Evolutionary conservation across 2,888 invertebrate species (phyloP).

Genomic region (Clitarchus hookeri): DNA sequence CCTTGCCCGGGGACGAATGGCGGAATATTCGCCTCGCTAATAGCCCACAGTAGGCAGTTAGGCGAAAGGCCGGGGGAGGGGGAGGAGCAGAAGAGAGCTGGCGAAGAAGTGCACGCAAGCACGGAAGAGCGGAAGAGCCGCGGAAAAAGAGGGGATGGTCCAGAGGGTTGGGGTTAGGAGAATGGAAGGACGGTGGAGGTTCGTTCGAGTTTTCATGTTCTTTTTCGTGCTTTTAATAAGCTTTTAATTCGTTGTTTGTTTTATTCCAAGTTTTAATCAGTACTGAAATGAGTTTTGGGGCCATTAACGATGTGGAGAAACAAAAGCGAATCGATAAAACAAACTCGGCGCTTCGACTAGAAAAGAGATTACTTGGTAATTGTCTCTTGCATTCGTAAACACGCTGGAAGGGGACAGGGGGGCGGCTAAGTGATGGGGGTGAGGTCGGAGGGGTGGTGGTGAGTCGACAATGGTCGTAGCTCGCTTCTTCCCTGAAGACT

Average conservation of each 20-base stretch:
- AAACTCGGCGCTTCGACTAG: slow-evolving; percentile 42
- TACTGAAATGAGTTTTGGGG: slow-evolving; percentile 45
- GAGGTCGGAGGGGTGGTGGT: background rate
- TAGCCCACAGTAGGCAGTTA: no score
- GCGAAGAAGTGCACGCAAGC: background rate
- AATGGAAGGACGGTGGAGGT: slow-evolving; percentile 20
- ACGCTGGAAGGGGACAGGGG: slow-evolving; percentile 30
- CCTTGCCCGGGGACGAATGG: no score
- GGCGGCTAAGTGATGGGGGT: background rate
- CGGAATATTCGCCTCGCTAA: no score
- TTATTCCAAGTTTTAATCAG: slow-evolving; percentile 46
- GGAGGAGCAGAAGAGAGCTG: background rate
- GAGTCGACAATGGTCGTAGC: background rate
- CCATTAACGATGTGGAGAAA: slow-evolving; percentile 46
- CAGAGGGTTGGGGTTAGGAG: background rate
- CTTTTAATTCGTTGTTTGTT: slow-evolving; percentile 46
- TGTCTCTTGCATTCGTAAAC: slow-evolving; percentile 45
- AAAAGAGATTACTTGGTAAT: slow-evolving; percentile 45
- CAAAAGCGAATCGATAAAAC: slow-evolving; percentile 45
- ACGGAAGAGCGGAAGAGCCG: background rate
- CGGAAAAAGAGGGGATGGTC: slow-evolving; percentile 19
- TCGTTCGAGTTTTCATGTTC: slow-evolving; percentile 38
- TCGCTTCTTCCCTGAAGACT: slow-evolving; percentile 1
- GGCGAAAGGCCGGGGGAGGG: background rate
- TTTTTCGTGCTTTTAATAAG: slow-evolving; percentile 45